Base-by-base conservation (phyloP, 2,797 vertebrate genomes). In the Anas bahamensis region DNA sequence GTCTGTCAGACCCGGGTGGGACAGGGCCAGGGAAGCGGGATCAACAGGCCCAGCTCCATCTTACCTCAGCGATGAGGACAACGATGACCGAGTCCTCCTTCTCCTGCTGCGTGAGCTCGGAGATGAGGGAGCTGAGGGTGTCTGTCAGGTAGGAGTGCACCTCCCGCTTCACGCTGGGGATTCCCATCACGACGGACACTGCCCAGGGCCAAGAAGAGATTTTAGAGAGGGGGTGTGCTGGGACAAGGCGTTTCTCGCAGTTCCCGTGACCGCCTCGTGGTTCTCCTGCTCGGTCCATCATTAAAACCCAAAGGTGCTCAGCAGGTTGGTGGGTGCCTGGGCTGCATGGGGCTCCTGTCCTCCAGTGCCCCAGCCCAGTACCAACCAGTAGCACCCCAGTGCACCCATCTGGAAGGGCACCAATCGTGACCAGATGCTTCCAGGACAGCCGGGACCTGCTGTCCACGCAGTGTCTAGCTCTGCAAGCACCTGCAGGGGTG, bases 181-280 rank as follows among this genome's bases (percentile, higher is more conserved):
- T 98, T 37, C 99, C 99, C 99, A 99, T 99, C 95, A 99, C 99
- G 68, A 99, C 98, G 8, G 99, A 99, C 91, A 99, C 99, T 99
- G 96, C 73, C 42, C 93, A 87, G 95, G 89, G 95, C 65, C 85
- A 96, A 8, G 66, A 69, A 92, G 92, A 95, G 90, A 76, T 84
- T 95, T 97, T 69, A 97, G 95, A 94, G 66, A 63, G 28, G 26
- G 13, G 19, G 3, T 37, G 50, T 42, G 61, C 8, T 46, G 53
- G 65, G 44, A 73, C 57, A 83, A 64, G 44, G 52, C 18, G 28
- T 31, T 70, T 77, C 2, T 17, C 48, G 68, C 64, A 7, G 31
- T 59, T 83, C 56, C 63, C 42, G 39, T 6, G 41, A 75, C 39
- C 5, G 5, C 50, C 70, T 86, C 37, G 8, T 13, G 59, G 80